These are phyloP conservation scores for Cololabis saira DNA, from an alignment of 2,113 vertebrate genomes.

Conservation along the genomic window DNA sequence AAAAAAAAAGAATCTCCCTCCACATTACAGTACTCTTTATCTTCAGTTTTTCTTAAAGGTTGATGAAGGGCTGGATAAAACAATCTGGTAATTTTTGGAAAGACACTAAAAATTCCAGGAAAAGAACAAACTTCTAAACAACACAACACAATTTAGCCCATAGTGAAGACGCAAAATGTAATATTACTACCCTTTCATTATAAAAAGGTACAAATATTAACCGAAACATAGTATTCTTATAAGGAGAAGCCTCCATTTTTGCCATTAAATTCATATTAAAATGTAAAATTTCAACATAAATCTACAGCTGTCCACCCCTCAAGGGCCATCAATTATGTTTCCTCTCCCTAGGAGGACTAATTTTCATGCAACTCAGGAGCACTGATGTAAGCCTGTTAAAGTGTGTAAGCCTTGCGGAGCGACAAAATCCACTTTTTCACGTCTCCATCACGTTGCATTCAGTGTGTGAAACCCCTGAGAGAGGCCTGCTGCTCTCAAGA, in stretches of 20 bases:
- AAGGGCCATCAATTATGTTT: conserved; percentile 1
- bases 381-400: neutral
- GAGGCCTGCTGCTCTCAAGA: conserved; percentile 15
- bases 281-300: neutral
- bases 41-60: conserved; percentile 20
- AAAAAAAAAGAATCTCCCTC: no score
- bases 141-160: no score
- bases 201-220: no score
- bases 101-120: no score
- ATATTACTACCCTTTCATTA: no score
- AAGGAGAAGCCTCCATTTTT: no score
- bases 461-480: conserved; percentile 15
- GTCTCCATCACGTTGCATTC: conserved; percentile 4
- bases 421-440: neutral
- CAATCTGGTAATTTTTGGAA: no score
- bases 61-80: neutral
- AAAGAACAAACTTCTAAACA: no score
- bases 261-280: no score
- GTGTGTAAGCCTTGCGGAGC: conserved; percentile 1
- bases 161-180: no score
- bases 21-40: neutral
- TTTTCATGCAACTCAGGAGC: conserved; percentile 22
- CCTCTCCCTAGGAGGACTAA: neutral
- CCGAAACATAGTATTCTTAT: no score
- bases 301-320: neutral